These are phyloP conservation scores for Coreoperca whiteheadi DNA, from an alignment of 2,113 vertebrate species.

Conservation along the genomic window DNA sequence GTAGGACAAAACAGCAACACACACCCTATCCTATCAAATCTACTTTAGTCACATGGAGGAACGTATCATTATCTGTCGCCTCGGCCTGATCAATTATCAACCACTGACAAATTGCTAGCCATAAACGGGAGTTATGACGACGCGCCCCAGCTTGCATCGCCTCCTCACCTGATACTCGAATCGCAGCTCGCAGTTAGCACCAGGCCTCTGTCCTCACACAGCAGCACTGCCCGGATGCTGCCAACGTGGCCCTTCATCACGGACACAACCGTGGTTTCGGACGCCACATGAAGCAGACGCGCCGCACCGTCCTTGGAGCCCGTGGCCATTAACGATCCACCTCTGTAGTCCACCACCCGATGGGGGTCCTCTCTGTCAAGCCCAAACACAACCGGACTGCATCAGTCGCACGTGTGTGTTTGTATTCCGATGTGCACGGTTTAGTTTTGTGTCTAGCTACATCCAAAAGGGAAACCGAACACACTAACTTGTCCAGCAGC, in stretches of 20 bases:
- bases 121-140: not conserved
- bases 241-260: slow-evolving; percentile 84
- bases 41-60: not conserved
- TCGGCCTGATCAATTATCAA: not conserved
- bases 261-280: slow-evolving; percentile 47
- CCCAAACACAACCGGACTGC: slow-evolving; percentile 2
- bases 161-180: slow-evolving; percentile 89
- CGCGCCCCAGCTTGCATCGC: not conserved
- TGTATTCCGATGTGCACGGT: not conserved
- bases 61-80: not conserved
- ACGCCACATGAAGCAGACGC: slow-evolving; percentile 73
- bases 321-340: slow-evolving; percentile 82
- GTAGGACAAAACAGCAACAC: not conserved
- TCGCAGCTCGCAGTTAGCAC: slow-evolving; percentile 87
- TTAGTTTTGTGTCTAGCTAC: not conserved
- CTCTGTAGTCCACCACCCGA: slow-evolving; percentile 87
- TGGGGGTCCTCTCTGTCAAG: slow-evolving; percentile 82
- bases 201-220: slow-evolving; percentile 84
- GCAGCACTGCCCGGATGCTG: slow-evolving; percentile 79
- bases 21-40: not conserved
- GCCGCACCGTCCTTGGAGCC: slow-evolving; percentile 83
- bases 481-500: slow-evolving; percentile 85
- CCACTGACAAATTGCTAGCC: not conserved
- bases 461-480: not conserved
- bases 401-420: not conserved